These are phyloP conservation scores for Torymus auratus DNA, from an alignment of 2,888 invertebrate genomes.

Conservation along the genomic window DNA sequence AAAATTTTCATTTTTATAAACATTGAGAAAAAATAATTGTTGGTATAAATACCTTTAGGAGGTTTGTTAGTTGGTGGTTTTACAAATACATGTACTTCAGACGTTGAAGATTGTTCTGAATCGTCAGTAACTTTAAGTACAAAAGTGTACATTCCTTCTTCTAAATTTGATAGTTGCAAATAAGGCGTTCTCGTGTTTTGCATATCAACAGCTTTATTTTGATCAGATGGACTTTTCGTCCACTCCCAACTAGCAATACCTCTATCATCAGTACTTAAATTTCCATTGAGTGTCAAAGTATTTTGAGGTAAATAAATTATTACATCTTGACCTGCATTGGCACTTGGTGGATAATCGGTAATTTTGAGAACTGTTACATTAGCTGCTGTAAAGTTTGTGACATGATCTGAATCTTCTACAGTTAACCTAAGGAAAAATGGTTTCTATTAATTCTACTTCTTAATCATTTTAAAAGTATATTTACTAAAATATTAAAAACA, in stretches of 20 bases:
- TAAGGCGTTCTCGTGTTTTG: slow-evolving; percentile 95
- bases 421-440: slow-evolving; percentile 80
- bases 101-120: slow-evolving; percentile 90
- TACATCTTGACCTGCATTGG: slow-evolving; percentile 93
- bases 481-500: too few species aligned
- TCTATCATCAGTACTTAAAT: slow-evolving; percentile 93
- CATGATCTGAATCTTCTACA: slow-evolving; percentile 93
- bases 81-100: slow-evolving; percentile 94
- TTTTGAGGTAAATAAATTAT: slow-evolving; percentile 94
- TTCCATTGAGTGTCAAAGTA: slow-evolving; percentile 90
- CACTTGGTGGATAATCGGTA: slow-evolving; percentile 96
- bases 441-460: too few species aligned
- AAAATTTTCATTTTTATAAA: slow-evolving; percentile 13
- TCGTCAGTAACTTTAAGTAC: slow-evolving; percentile 94
- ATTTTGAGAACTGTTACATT: slow-evolving; percentile 93
- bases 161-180: slow-evolving; percentile 91
- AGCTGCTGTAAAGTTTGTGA: slow-evolving; percentile 89
- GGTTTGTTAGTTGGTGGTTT: slow-evolving; percentile 92
- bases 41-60: slow-evolving; percentile 80
- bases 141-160: slow-evolving; percentile 96
- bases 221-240: slow-evolving; percentile 93
- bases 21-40: neutral
- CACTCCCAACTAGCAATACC: slow-evolving; percentile 96
- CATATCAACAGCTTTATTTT: slow-evolving; percentile 95
- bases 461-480: too few species aligned